These are phyloP conservation scores for Erannis defoliaria DNA, from an alignment of 2,888 invertebrate genomes.

Conservation along the genomic window DNA sequence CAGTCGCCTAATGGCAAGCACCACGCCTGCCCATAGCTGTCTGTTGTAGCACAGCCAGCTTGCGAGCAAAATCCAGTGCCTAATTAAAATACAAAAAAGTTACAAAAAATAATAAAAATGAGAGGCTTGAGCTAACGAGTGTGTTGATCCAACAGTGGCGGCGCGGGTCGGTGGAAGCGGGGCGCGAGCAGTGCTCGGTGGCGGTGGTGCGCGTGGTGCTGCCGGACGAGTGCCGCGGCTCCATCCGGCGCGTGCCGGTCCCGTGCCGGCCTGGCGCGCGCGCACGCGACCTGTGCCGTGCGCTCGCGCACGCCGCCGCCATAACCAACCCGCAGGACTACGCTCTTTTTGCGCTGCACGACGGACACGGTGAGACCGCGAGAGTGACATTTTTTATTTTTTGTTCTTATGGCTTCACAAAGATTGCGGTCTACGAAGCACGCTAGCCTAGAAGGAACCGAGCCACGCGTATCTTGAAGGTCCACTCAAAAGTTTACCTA, in stretches of 20 bases:
- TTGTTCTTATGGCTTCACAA: no score
- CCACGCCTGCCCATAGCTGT: no score
- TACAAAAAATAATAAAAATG: no score
- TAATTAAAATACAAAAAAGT: no score
- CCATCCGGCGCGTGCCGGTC: slow-evolving; percentile 95
- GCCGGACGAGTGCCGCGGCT: slow-evolving; percentile 97
- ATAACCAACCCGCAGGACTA: slow-evolving; percentile 99
- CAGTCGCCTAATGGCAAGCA: no score
- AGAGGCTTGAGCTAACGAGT: neutral
- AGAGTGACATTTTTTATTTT: neutral
- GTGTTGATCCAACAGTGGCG: slow-evolving; percentile 70
- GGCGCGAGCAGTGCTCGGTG: slow-evolving; percentile 61
- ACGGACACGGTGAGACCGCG: slow-evolving; percentile 93
- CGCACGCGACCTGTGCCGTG: slow-evolving; percentile 96
- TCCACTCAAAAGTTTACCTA: no score
- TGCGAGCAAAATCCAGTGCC: no score
- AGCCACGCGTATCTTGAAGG: no score
- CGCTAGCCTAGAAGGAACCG: no score
- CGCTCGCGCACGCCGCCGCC: slow-evolving; percentile 97
- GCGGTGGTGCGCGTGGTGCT: slow-evolving; percentile 95
- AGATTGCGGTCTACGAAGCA: no score
- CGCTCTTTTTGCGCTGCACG: slow-evolving; percentile 95
- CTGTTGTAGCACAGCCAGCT: no score
- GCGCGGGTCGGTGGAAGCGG: slow-evolving; percentile 79
- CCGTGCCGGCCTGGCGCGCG: slow-evolving; percentile 98